These are phyloP conservation scores for Semicossyphus pulcher DNA, from an alignment of 2,113 vertebrate genomes.

Conservation along the genomic window DNA sequence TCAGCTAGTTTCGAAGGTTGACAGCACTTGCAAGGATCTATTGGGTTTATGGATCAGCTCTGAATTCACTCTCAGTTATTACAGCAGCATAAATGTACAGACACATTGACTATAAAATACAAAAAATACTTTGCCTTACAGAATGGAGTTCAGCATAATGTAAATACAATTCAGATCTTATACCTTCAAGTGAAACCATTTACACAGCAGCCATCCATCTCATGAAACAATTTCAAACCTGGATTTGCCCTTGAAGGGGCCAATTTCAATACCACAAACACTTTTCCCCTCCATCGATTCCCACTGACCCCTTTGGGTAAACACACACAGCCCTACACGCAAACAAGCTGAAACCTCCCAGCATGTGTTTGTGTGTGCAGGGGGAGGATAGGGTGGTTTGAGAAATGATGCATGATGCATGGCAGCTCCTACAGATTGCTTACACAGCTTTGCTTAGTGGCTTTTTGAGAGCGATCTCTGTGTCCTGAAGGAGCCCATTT, in stretches of 20 bases:
- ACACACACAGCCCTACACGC: constrained; percentile 51
- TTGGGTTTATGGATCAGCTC: constrained; percentile 43
- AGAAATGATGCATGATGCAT: constrained; percentile 64
- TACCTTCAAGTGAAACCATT: constrained; percentile 8
- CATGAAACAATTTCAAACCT: constrained; percentile 21
- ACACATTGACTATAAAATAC: constrained; percentile 8
- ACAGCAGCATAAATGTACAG: constrained; percentile 28
- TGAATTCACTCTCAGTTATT: constrained; percentile 24
- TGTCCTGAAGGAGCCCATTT: constrained; percentile 63
- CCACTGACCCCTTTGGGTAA: constrained; percentile 58
- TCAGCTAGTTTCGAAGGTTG: constrained; percentile 64
- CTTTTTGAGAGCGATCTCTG: constrained; percentile 42
- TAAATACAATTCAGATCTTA: constrained; percentile 1
- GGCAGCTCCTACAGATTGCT: constrained; percentile 58
- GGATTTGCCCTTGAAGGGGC: constrained; percentile 46
- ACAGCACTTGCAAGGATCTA: constrained; percentile 56
- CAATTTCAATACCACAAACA: constrained; percentile 31
- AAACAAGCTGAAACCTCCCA: constrained; percentile 56
- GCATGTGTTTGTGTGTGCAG: constrained; percentile 4
- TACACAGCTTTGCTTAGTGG: constrained; percentile 58
- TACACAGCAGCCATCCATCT: constrained; percentile 8
- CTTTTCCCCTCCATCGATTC: constrained; percentile 49
- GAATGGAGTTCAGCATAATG: not conserved
- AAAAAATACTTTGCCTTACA: not conserved
- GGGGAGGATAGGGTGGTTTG: not conserved